Evolutionary conservation across 2,888 invertebrate genomes (phyloP).

Genomic region (Cacoxenus indagator): DNA sequence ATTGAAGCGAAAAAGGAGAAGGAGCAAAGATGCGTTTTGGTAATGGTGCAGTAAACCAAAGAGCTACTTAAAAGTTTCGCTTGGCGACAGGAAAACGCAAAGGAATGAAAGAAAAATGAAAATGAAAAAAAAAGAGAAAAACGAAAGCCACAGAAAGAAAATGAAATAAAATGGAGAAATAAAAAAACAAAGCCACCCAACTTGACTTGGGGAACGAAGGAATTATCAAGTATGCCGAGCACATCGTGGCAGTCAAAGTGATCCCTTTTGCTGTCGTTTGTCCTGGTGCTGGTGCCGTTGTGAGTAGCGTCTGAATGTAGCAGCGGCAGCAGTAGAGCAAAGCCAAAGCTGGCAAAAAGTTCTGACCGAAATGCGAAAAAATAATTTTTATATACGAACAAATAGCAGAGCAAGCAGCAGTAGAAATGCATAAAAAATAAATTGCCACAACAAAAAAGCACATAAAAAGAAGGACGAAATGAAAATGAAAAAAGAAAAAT

Average conservation of each 20-base stretch:
- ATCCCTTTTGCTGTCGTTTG: constrained; percentile 18
- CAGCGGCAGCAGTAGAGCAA: neutral
- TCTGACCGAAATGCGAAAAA: constrained; percentile 17
- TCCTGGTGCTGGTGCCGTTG: constrained; percentile 7
- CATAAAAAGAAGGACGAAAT: neutral
- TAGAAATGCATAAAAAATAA: constrained; percentile 20
- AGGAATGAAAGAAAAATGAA: neutral
- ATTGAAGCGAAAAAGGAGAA: neutral
- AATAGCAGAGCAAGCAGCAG: neutral
- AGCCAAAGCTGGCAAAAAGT: neutral
- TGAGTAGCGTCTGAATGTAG: neutral
- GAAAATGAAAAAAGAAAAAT: neutral
- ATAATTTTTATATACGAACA: too few species aligned
- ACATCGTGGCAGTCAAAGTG: constrained; percentile 30
- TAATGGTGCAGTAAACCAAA: constrained; percentile 26
- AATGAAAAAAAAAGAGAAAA: neutral
- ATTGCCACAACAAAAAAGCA: constrained; percentile 3
- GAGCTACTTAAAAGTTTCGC: constrained; percentile 25
- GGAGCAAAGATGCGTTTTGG: neutral
- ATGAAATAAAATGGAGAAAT: neutral
- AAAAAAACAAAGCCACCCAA: neutral
- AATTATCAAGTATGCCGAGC: constrained; percentile 37
- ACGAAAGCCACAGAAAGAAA: neutral
- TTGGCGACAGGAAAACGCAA: neutral
- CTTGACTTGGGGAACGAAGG: constrained; percentile 6